These are phyloP conservation scores for Microplitis manilae DNA, from an alignment of 2,888 invertebrate species.

Conservation along the genomic window DNA sequence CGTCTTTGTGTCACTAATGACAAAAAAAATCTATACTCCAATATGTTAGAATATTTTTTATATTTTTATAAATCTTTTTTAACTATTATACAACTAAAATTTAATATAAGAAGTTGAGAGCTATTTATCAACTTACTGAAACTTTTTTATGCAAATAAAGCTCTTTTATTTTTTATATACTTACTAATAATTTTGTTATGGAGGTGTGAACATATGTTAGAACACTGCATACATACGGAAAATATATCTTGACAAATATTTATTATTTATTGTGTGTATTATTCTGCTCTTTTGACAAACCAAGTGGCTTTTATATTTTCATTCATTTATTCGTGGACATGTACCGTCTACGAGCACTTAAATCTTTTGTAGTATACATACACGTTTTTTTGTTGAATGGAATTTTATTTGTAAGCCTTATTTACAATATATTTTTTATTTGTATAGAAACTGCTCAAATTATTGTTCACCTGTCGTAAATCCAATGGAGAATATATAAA, in stretches of 20 bases:
- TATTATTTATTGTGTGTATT: background rate
- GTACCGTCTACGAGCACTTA: slow-evolving; percentile 56
- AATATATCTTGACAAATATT: background rate
- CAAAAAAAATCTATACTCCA: too few relatives aligned
- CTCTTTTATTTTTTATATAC: too few relatives aligned
- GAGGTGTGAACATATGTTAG: background rate
- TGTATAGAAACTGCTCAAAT: slow-evolving; percentile 7
- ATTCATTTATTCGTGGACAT: slow-evolving; percentile 60
- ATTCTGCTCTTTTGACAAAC: slow-evolving; percentile 13
- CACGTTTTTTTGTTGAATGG: background rate
- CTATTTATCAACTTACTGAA: too few relatives aligned
- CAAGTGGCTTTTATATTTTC: slow-evolving; percentile 58
- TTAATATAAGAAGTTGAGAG: too few relatives aligned
- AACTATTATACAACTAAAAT: too few relatives aligned
- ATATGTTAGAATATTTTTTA: too few relatives aligned
- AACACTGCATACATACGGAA: background rate
- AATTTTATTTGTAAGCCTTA: slow-evolving; percentile 26
- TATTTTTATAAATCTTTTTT: too few relatives aligned
- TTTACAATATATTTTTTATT: slow-evolving; percentile 6
- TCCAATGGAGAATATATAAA: background rate
- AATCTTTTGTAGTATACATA: slow-evolving; percentile 35
- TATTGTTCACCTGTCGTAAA: slow-evolving; percentile 5
- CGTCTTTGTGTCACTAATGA: too few relatives aligned
- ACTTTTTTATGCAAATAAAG: too few relatives aligned
- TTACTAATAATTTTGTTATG: background rate